These are phyloP conservation scores for Pediacus dermestoides DNA, from an alignment of 2,888 invertebrate genomes.

Conservation along the genomic window DNA sequence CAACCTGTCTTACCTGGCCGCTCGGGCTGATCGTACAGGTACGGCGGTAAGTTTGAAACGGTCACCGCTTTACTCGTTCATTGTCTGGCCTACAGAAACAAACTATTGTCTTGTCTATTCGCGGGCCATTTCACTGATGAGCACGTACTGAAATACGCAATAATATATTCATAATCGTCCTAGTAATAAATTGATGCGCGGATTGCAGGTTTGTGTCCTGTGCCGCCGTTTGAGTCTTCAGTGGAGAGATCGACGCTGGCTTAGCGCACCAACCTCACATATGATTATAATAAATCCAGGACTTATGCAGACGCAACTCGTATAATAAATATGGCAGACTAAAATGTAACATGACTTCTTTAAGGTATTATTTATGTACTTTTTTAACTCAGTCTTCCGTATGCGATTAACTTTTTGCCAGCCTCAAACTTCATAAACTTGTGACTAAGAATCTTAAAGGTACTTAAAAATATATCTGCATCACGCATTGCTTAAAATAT, in stretches of 20 bases:
- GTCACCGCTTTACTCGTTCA: slow-evolving; percentile 34
- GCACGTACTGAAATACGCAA: slow-evolving; percentile 42
- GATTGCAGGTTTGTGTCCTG: slow-evolving; percentile 20
- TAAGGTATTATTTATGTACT: slow-evolving; percentile 35
- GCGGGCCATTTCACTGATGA: slow-evolving; percentile 40
- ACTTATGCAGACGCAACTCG: slow-evolving; percentile 38
- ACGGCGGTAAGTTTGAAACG: slow-evolving; percentile 43
- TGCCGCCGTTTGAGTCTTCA: slow-evolving; percentile 17
- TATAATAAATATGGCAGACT: slow-evolving; percentile 40
- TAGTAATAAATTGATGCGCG: slow-evolving; percentile 35
- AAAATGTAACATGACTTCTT: slow-evolving; percentile 42
- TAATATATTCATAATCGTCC: slow-evolving; percentile 43
- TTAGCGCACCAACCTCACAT: slow-evolving; percentile 29
- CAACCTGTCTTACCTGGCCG: slow-evolving; percentile 40
- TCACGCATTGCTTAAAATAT: too few species aligned
- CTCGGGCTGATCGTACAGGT: slow-evolving; percentile 35
- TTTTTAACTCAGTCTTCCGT: slow-evolving; percentile 33
- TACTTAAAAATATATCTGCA: too few species aligned
- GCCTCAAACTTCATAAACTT: background rate
- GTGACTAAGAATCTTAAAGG: slow-evolving; percentile 1
- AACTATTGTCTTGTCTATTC: slow-evolving; percentile 49
- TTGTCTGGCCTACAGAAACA: slow-evolving; percentile 46
- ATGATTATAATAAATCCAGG: slow-evolving; percentile 41
- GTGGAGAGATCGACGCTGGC: slow-evolving; percentile 17
- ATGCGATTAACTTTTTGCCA: slow-evolving; percentile 21